Conservation (phyloP, 2,888 invertebrate species). For the Heliconius sara region DNA sequence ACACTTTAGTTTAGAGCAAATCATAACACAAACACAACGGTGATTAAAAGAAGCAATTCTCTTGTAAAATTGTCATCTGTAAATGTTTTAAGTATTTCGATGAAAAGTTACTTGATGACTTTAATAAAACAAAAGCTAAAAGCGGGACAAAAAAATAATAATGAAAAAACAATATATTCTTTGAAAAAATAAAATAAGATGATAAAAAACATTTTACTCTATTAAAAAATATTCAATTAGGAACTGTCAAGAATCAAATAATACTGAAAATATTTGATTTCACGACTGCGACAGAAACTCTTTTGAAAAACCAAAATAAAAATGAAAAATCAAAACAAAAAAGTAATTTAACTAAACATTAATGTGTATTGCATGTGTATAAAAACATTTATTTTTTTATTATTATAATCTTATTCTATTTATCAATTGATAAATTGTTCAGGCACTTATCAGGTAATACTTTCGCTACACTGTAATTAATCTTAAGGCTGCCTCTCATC, state of each 20-base stretch:
- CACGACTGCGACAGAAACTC: no score
- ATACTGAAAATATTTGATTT: no score
- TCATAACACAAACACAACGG: background rate
- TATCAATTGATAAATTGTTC: background rate
- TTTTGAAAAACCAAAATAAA: no score
- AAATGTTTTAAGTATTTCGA: background rate
- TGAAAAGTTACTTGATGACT: background rate
- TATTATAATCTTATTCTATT: background rate
- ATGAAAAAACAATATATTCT: no score
- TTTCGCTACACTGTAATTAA: constrained; percentile 13
- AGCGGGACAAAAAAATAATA: no score
- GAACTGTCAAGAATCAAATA: no score
- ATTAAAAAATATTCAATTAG: no score
- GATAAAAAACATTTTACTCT: background rate
- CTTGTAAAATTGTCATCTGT: background rate
- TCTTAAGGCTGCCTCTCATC: constrained; percentile 15
- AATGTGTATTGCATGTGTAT: background rate
- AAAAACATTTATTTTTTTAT: background rate
- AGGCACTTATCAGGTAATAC: background rate
- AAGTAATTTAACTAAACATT: no score
- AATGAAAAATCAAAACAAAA: no score
- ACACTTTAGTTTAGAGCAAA: background rate
- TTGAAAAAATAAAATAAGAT: background rate
- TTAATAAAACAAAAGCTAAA: background rate
- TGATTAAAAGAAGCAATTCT: background rate